A percentile compares a stretch with the other conserved stretches of the same genome.
Conservation (phyloP, 2,888 invertebrate genomes). For the Mimachlamys varia region DNA sequence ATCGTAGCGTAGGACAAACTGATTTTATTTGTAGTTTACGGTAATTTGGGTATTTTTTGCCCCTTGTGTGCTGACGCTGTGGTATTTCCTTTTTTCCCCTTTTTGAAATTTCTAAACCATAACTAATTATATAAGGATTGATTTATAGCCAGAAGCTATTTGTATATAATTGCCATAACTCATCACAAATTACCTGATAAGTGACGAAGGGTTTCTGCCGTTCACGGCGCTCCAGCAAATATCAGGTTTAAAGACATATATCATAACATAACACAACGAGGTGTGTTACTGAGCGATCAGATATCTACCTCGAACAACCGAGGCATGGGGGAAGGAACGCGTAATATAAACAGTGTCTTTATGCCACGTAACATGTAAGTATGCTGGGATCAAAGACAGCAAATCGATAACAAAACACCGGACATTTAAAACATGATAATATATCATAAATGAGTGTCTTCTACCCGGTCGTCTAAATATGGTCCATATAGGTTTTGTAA, state of each 20-base stretch:
- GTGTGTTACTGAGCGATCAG: neutral
- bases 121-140: constrained; percentile 10
- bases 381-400: neutral
- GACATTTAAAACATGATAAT: neutral
- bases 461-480: no score
- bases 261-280: neutral
- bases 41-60: neutral
- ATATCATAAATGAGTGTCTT: neutral
- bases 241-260: neutral
- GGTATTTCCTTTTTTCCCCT: neutral
- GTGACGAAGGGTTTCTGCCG: constrained; percentile 1
- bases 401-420: neutral
- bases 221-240: neutral
- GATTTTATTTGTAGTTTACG: no score
- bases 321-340: neutral
- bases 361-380: neutral
- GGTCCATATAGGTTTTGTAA: no score
- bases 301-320: neutral
- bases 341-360: neutral
- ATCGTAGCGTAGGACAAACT: no score
- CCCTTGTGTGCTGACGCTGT: neutral
- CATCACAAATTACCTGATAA: constrained; percentile 22
- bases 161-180: neutral
- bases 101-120: neutral
- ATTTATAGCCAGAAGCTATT: neutral